Base-by-base conservation (phyloP, 35 echinoderm and acorn worm genomes). In the Apostichopus californicus region DNA sequence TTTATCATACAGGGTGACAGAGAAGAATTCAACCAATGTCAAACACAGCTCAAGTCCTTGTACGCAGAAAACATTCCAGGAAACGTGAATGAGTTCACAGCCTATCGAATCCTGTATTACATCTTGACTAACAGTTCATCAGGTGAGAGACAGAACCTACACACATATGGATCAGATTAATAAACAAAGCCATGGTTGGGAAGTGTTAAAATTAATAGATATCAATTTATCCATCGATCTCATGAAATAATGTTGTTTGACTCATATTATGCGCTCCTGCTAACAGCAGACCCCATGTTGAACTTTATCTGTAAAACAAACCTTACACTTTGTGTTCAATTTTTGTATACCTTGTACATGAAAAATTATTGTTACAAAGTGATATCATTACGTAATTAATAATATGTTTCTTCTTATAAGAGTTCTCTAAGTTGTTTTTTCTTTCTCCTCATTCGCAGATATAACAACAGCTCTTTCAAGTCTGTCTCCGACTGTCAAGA, bases 21-120 rank as follows among this genome's bases (percentile, higher is more conserved):
- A 53, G 91, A 92, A 72, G 97, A 99, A 63, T 99, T 99, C 84
- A 99, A 99, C 90, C 97, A 99, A 79, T 99, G 97, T 63, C 97
- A 99, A 79, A 93, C 97, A 17, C 97, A 99, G 93, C 59, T 99
- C 61, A 99, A 99, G 81, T 93, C 95, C 6, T 89, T 99, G 68
- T 99, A 99, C 87, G 66, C 80, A 56, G 95, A 99, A n/a, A 86
- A 90, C 24, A 93, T 96, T 57, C 94, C 92, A 87, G 95, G 91
- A 53, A 99, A 95, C 56, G 63, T 91, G 54, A 92, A 93, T 22
- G 97, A 99, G 89, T 99, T 99, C 70, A 96, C 93, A 75, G 97
- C 97, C 9, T 99, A 99, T 61, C 84, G 88, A 58, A 96, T 99
- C 73, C 64, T 99, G 23, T 99, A 99, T 84, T 93, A 96, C 78